Evolutionary conservation across 2,113 vertebrate species (phyloP).

Genomic region (Rhabdornis inornatus): DNA sequence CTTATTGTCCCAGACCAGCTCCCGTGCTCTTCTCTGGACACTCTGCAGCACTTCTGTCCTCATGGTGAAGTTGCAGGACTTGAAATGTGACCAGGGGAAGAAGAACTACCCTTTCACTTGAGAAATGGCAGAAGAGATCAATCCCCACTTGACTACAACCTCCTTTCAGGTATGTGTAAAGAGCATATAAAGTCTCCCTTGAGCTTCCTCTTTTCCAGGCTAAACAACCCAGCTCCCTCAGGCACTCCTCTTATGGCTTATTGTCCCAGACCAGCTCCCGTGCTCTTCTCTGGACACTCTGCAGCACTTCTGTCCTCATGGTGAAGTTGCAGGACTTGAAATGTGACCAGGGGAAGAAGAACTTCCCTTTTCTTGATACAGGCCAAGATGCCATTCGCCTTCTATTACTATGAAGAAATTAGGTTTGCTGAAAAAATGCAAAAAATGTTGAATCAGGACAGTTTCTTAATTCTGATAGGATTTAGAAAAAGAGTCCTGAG

Average conservation of each 20-base stretch:
- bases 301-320: not conserved
- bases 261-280: not conserved
- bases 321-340: not conserved
- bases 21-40: not conserved
- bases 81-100: not conserved
- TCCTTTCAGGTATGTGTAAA: no score
- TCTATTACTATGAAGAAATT: not conserved
- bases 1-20: not conserved
- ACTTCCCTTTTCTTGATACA: not conserved
- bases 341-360: not conserved
- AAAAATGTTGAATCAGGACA: not conserved
- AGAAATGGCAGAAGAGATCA: no score
- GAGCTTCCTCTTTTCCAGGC: not conserved
- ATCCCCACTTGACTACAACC: no score
- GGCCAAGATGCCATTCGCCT: not conserved
- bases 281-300: not conserved
- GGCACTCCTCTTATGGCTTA: not conserved
- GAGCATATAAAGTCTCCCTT: not conserved
- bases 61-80: accelerated
- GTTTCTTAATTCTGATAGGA: not conserved
- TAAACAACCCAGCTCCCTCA: not conserved
- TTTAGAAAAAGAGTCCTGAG: not conserved
- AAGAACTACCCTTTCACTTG: not conserved
- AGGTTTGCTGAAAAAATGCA: not conserved
- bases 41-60: not conserved